phyloP scores from a whole-genome alignment of 2,113 vertebrate species.

The Ovibos moschatus region DNA sequence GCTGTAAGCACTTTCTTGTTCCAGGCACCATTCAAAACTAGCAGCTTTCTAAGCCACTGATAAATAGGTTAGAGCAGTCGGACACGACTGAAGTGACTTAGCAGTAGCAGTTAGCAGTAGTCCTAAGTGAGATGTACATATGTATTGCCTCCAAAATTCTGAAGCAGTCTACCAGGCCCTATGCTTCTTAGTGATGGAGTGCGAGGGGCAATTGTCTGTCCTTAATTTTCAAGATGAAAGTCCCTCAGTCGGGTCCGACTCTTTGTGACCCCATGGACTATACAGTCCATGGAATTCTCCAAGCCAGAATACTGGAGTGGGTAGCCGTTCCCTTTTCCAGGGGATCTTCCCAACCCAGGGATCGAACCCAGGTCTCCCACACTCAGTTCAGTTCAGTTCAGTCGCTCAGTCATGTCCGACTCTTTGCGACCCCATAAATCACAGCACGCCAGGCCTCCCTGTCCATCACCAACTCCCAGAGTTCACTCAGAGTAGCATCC shows the following conservation, averaged over 20 bases:
- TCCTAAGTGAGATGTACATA: neutral
- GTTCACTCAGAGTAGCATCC: too few species aligned
- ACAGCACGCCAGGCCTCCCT: too few species aligned
- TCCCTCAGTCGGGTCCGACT: rapidly evolving
- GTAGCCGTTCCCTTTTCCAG: neutral
- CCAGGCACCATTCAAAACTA: neutral
- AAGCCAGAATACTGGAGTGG: neutral
- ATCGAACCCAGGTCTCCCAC: neutral
- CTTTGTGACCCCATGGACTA: neutral
- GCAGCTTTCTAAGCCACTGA: neutral
- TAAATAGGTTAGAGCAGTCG: neutral
- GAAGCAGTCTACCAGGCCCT: neutral
- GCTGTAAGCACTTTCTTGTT: neutral
- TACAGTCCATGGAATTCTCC: neutral
- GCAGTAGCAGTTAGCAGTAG: neutral
- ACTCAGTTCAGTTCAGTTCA: neutral
- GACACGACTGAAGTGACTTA: too few species aligned
- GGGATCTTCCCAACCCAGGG: neutral
- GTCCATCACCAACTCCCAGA: too few species aligned
- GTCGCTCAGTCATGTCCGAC: too few species aligned
- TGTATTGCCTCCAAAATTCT: neutral
- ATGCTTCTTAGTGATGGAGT: neutral
- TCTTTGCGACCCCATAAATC: too few species aligned
- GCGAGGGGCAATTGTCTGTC: neutral
- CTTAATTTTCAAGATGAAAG: neutral